Percentiles rank a stretch among this genome's conserved stretches.
phyloP scores from a whole-genome alignment of 1,140 invertebrate species.

The Atopsyche davidsoni region DNA sequence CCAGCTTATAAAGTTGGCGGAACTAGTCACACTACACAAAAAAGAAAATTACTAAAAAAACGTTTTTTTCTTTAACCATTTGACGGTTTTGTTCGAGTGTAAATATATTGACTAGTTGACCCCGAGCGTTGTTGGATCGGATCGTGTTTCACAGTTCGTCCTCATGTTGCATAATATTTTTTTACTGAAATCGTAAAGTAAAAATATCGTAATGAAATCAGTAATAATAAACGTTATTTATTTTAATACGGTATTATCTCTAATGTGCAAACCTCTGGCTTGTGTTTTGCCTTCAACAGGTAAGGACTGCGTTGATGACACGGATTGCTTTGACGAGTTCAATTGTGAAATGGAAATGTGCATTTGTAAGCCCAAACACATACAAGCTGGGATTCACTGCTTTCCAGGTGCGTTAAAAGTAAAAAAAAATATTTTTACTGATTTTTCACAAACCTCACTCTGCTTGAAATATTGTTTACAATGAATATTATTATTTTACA shows the following conservation, averaged over 20 bases:
- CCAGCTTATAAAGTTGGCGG: neutral
- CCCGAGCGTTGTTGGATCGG: neutral
- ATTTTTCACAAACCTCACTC: neutral
- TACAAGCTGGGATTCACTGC: constrained; percentile 18
- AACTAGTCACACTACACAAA: neutral
- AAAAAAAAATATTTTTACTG: neutral
- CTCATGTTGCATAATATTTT: neutral
- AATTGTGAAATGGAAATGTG: constrained; percentile 14
- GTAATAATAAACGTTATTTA: neutral
- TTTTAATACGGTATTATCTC: neutral
- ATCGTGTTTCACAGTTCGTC: neutral
- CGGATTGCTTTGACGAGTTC: constrained; percentile 18
- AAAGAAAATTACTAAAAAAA: neutral
- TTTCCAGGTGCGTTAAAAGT: constrained; percentile 18
- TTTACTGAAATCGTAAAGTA: neutral
- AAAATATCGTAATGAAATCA: neutral
- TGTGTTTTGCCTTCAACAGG: constrained; percentile 4
- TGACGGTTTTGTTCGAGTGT: too few relatives aligned
- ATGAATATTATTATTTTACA: too few relatives aligned
- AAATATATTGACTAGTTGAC: too few relatives aligned
- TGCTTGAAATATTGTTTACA: neutral
- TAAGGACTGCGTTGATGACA: constrained; percentile 12
- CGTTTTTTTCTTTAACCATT: too few relatives aligned
- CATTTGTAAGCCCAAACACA: constrained; percentile 18
- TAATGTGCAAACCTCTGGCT: neutral